phyloP scores from a whole-genome alignment of 1,140 invertebrate genomes.

The Macrocentrus cingulum region DNA sequence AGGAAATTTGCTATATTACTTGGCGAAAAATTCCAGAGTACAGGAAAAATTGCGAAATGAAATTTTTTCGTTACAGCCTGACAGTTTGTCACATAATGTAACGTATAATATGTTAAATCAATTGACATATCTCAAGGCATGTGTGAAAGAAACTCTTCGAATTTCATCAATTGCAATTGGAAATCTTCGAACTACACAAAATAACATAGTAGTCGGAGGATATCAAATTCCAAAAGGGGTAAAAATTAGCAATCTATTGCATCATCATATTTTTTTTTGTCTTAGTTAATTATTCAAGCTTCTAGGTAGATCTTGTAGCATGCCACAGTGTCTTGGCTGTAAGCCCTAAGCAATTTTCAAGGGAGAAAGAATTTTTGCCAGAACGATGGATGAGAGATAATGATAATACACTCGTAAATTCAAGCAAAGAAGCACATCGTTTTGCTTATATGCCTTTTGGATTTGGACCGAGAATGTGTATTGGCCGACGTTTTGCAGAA shows the following conservation, averaged over 20 bases:
- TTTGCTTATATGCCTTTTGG: constrained; percentile 70
- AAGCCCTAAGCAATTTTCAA: constrained; percentile 53
- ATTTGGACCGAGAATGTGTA: constrained; percentile 60
- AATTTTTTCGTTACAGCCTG: constrained; percentile 57
- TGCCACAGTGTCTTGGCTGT: constrained; percentile 51
- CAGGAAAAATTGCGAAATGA: constrained; percentile 71
- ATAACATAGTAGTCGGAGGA: constrained; percentile 50
- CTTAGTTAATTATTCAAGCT: constrained; percentile 19
- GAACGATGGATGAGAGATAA: constrained; percentile 58
- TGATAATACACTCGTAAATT: constrained; percentile 36
- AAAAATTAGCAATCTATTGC: no score
- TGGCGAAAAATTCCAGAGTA: constrained; percentile 65
- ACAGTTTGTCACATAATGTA: constrained; percentile 54
- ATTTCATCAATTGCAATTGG: constrained; percentile 55
- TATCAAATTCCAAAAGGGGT: constrained; percentile 58
- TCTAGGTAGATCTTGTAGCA: constrained; percentile 56
- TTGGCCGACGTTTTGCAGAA: constrained; percentile 54
- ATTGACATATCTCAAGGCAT: constrained; percentile 66
- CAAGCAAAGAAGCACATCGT: constrained; percentile 57
- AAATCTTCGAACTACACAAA: constrained; percentile 52
- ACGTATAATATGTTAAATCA: constrained; percentile 60
- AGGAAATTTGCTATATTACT: constrained; percentile 60
- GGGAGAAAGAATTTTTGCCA: constrained; percentile 52
- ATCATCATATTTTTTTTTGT: constrained; percentile 10
- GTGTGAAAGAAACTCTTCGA: constrained; percentile 69